Evolutionary conservation across 2,113 vertebrate species (phyloP), one percentile per base, ranked within the genome.

Genomic region (Cygnus atratus): DNA sequence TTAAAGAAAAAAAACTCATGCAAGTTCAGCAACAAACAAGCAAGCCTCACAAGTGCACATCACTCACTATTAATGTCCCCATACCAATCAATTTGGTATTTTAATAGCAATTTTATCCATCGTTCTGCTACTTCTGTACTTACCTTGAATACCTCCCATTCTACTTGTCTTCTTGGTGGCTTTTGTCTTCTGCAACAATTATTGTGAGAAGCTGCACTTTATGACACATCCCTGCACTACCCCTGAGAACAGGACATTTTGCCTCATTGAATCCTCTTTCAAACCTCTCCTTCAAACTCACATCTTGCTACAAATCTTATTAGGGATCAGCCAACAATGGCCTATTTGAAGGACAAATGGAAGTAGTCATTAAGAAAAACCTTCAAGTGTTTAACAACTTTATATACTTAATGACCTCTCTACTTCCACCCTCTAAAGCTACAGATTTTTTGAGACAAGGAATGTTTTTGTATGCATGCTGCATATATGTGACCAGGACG

Each of bases 11-110:
- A 37, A 88, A 37, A 29, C 3, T 87, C 71, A n/a, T 84, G 5
- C 37, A 78, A 50, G 6, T 54, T 76, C 19, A 84, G 14, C 39
- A 63, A 63, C 37, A 81, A 83, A 80, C 0, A 2, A 19, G 11
- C 22, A 84, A 88, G 37, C 7, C 72, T 68, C 18, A 39, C 22
- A 86, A 73, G 37, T 55, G 26, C 14, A 83, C 13, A 80, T 26
- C 21, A n/a, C 31, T 80, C 55, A 22, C 28, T 59, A 67, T 11
- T 31, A 67, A 66, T 0, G 0, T 6, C 61, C 35, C 15, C 43
- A 50, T 70, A 88, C 14, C 48, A 59, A 74, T 4, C 5, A 50
- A 43, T 50, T 43, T 59, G 9, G 8, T 72, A 15, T 50, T 87
- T 55, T 39, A 87, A 4, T 55, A 91, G 37, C 22, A 46, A 43